These are phyloP conservation scores for Caenorhabditis sp. DNA, from an alignment of 2,888 invertebrate species.

Conservation along the genomic window DNA sequence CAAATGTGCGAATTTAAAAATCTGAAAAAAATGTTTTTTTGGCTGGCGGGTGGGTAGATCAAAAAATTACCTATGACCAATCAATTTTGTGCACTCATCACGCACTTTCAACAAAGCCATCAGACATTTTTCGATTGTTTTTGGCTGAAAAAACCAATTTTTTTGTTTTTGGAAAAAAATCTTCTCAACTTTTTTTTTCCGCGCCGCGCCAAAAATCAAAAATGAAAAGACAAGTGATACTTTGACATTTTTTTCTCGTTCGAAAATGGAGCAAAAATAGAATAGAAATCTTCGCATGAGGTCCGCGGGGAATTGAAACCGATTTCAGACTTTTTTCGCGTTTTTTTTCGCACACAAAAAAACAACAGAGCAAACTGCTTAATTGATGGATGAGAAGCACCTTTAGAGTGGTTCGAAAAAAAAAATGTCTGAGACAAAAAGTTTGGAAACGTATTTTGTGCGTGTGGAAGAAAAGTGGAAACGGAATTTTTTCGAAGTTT, in stretches of 20 bases:
- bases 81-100: slow-evolving; percentile 58
- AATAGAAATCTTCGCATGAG: background rate
- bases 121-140: background rate
- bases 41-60: background rate
- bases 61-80: slow-evolving; percentile 52
- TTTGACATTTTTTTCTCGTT: background rate
- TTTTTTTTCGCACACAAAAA: background rate
- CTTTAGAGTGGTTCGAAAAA: too few species aligned
- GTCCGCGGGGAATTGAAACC: background rate
- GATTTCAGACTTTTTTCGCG: background rate
- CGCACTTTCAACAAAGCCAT: slow-evolving; percentile 50
- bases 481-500: too few species aligned
- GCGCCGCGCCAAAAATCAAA: background rate
- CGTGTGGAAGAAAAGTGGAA: too few species aligned
- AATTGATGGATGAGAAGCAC: slow-evolving; percentile 1
- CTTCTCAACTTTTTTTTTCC: too few species aligned
- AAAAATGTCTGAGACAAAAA: too few species aligned
- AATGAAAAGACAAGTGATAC: background rate
- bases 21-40: slow-evolving; percentile 7
- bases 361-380: background rate
- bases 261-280: background rate
- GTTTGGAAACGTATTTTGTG: too few species aligned
- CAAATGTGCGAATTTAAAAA: slow-evolving; percentile 63
- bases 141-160: background rate
- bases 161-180: too few species aligned